Percentiles rank a stretch among this genome's conserved stretches.
Evolutionary conservation across 2,888 invertebrate species (phyloP).

Genomic region (Apoda limacodes): DNA sequence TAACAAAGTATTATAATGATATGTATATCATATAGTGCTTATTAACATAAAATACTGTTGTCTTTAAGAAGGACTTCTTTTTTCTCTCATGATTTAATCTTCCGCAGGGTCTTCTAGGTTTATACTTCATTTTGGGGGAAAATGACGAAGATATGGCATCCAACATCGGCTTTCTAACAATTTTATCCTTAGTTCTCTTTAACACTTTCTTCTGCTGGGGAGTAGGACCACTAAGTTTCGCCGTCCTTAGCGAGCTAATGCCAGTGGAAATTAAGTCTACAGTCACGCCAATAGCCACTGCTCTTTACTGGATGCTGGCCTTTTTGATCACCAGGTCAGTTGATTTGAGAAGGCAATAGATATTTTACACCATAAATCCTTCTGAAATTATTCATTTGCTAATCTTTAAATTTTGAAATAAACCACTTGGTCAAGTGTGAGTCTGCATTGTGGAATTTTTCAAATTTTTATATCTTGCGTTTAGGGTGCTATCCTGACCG

Average conservation of each 20-base stretch:
- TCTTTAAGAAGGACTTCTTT: too few relatives aligned
- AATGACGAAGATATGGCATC: slow-evolving; percentile 38
- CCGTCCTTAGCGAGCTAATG: slow-evolving; percentile 83
- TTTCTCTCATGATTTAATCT: too few relatives aligned
- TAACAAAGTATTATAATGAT: too few relatives aligned
- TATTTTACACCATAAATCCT: not conserved
- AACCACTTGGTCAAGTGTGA: too few relatives aligned
- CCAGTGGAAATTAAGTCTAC: slow-evolving; percentile 79
- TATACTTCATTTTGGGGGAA: slow-evolving; percentile 72
- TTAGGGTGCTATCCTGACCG: too few relatives aligned
- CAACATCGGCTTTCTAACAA: slow-evolving; percentile 74
- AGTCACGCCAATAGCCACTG: slow-evolving; percentile 79
- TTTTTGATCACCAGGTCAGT: slow-evolving; percentile 77
- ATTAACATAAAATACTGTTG: too few relatives aligned
- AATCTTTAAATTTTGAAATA: too few relatives aligned
- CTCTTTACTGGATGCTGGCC: slow-evolving; percentile 78
- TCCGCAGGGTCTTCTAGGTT: slow-evolving; percentile 62
- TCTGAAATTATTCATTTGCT: too few relatives aligned
- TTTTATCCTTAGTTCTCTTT: slow-evolving; percentile 75
- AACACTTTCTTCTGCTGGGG: slow-evolving; percentile 79
- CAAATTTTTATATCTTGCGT: too few relatives aligned
- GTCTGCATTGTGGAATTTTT: too few relatives aligned
- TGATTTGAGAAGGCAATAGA: not conserved
- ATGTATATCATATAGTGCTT: too few relatives aligned
- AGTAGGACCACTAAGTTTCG: slow-evolving; percentile 83